A percentile compares a stretch with the other conserved stretches of the same genome.
Evolutionary conservation across 2,113 vertebrate genomes (phyloP).

Genomic region (Fregetta grallaria): DNA sequence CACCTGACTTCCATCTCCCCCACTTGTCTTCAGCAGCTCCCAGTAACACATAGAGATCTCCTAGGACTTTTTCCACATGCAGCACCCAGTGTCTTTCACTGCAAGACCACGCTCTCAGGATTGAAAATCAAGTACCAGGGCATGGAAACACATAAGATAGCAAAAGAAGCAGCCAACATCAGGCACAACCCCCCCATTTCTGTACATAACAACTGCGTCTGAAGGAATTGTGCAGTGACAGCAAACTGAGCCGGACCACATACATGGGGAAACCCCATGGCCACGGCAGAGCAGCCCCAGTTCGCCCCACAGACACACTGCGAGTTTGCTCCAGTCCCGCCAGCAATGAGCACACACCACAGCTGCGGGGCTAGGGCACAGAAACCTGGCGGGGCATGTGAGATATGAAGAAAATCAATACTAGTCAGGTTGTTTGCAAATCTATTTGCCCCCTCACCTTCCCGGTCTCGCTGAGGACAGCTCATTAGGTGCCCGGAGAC

Average conservation of each 20-base stretch:
- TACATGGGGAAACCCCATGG: rapidly evolving
- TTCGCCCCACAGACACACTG: not conserved
- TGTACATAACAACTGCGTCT: rapidly evolving
- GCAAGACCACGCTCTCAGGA: not conserved
- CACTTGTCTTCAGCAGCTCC: not conserved
- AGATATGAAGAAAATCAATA: constrained; percentile 5
- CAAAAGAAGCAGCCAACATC: not conserved
- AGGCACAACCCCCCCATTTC: not conserved
- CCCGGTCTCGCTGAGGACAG: not conserved
- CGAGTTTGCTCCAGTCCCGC: rapidly evolving
- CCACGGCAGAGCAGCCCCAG: not conserved
- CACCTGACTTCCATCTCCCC: not conserved
- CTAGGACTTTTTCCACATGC: not conserved
- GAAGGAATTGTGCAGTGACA: not conserved
- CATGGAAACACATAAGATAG: rapidly evolving
- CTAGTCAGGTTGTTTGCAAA: not conserved
- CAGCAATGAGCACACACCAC: not conserved
- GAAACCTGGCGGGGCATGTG: not conserved
- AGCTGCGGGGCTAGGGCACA: not conserved
- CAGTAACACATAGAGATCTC: not conserved
- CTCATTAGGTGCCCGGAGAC: not conserved
- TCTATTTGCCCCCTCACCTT: not conserved
- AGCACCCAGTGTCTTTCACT: not conserved
- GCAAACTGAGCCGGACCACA: not conserved
- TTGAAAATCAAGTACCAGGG: not conserved